A percentile compares a stretch with the other conserved stretches of the same genome.
Evolutionary conservation across 2,797 vertebrate species (phyloP).

Genomic region (Alectoris magna): DNA sequence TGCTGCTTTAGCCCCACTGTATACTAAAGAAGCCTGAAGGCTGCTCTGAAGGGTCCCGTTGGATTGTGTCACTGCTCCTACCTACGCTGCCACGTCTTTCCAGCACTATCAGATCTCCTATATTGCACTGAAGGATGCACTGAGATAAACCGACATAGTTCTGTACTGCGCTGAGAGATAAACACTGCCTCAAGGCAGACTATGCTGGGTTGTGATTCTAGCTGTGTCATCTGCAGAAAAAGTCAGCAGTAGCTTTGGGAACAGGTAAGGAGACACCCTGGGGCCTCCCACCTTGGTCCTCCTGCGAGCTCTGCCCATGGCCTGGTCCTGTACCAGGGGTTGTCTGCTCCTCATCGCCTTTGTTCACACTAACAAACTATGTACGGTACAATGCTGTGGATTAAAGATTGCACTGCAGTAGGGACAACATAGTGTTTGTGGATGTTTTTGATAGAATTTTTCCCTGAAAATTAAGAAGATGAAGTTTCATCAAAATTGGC

Average conservation of each 20-base stretch:
- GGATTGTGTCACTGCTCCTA: background rate
- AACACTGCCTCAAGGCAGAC: background rate
- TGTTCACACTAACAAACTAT: background rate
- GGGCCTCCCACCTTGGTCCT: background rate
- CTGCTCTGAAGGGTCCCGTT: background rate
- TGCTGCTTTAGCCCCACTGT: background rate
- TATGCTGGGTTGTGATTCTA: background rate
- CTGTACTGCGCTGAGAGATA: background rate
- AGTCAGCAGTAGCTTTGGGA: background rate
- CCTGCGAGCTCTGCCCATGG: background rate
- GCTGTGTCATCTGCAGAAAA: background rate
- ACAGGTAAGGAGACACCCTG: background rate
- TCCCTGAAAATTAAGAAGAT: background rate
- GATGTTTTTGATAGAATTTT: background rate
- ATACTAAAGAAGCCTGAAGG: background rate
- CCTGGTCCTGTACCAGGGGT: background rate
- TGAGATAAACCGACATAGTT: background rate
- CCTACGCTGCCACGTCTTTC: background rate
- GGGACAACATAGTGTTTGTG: background rate
- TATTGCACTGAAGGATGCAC: background rate
- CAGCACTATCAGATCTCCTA: background rate
- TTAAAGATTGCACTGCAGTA: background rate
- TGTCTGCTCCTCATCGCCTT: background rate
- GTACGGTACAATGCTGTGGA: background rate
- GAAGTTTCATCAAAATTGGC: background rate